Evolutionary conservation across 2,113 vertebrate species (phyloP), one percentile per base, ranked within the genome.

Genomic region (Zapornia atra): DNA sequence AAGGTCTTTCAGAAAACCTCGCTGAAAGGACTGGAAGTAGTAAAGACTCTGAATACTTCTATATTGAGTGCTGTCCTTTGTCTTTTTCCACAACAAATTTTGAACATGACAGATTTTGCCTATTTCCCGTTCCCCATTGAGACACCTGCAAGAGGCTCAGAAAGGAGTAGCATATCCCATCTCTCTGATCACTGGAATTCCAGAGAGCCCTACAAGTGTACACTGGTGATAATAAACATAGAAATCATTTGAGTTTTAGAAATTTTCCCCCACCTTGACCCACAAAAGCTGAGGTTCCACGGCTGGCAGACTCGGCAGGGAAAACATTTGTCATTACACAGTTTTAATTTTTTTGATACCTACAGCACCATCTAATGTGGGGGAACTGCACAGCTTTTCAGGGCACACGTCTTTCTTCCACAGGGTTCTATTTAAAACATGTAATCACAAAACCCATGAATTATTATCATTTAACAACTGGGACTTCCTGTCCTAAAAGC

Each of bases 401-500:
- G 63, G 17, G 12, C 53, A 82, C 12, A 3, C 14, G 13, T 63
- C 86, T 82, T 42, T 86, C 60, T 90, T 84, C 90, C 80, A 59
- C 26, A 44, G 53, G 40, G 29, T 65, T 91, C 48, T 90, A 38
- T 83, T 94, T 88, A 82, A 92, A 88, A 63, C 40, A 36, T 15
- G 44, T 24, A 59, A 73, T 83, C 59, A 77, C 38, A 46, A 50
- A 64, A 4, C 5, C 8, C 46, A 20, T 69, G 21, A 92, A 82
- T 95, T 90, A 75, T 93, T 81, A 57, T 28, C 57, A 90, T 77
- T 86, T 86, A 91, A 21, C 65, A 85, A 63, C 53, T 26, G 54
- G 11, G 57, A 95, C 79, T 96, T 96, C 81, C 81, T 94, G 61
- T 48, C 48, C 48, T 91, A 60, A 86, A 75, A 86, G 33, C 31